phyloP scores from a whole-genome alignment of 2,888 invertebrate genomes.

The Holacanthella duospinosa region DNA sequence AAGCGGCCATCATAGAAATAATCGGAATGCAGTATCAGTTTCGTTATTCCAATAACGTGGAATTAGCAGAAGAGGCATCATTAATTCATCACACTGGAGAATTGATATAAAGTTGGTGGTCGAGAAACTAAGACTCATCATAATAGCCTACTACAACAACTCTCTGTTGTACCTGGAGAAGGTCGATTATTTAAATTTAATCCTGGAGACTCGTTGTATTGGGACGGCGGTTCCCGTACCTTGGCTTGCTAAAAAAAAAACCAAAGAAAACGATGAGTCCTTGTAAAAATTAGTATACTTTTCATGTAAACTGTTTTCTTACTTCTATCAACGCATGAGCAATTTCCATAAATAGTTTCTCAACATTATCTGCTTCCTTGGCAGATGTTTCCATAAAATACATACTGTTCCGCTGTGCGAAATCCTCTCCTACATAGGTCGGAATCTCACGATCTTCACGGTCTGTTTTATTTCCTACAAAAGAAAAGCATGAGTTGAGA shows the following conservation, averaged over 20 bases:
- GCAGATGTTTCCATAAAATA: constrained; percentile 97
- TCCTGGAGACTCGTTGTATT: constrained; percentile 26
- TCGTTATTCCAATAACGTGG: no score
- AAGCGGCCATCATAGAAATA: no score
- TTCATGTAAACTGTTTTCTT: constrained; percentile 27
- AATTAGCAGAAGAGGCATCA: no score
- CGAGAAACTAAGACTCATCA: no score
- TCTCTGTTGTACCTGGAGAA: constrained; percentile 28
- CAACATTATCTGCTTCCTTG: constrained; percentile 95
- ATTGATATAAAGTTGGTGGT: no score
- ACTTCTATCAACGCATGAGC: constrained; percentile 83
- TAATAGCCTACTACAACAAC: constrained; percentile 32
- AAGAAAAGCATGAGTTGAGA: not conserved
- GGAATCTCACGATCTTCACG: constrained; percentile 92
- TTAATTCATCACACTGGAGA: no score
- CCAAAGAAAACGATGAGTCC: no score
- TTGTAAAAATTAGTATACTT: not conserved
- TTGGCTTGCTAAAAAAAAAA: constrained; percentile 34
- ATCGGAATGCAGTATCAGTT: no score
- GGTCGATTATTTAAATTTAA: constrained; percentile 32
- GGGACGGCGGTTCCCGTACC: constrained; percentile 30
- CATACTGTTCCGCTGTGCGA: constrained; percentile 91
- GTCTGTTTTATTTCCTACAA: constrained; percentile 87
- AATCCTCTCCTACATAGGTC: constrained; percentile 85
- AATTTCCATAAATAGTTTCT: constrained; percentile 91